Evolutionary conservation across 2,888 invertebrate species (phyloP).

Genomic region (Dromius quadrimaculatus): DNA sequence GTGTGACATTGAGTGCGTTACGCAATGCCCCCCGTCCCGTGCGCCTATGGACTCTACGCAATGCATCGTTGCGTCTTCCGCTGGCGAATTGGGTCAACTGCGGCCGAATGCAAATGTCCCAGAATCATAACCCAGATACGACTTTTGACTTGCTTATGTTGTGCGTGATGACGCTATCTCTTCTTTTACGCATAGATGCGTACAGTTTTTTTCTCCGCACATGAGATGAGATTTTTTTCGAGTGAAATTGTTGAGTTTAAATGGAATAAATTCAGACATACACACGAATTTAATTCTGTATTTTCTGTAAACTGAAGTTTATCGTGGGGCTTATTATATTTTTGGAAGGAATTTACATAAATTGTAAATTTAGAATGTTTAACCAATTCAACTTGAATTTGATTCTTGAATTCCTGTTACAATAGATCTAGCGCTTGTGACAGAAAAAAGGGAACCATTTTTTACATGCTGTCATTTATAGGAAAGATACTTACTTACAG

Average conservation of each 20-base stretch:
- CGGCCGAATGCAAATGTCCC: constrained; percentile 43
- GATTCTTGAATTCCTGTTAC: no score
- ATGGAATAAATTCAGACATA: not conserved
- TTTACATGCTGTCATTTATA: no score
- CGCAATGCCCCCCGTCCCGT: constrained; percentile 19
- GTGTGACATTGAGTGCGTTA: constrained; percentile 34
- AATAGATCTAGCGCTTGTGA: no score
- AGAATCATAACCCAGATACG: constrained; percentile 38
- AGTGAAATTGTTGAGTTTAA: constrained; percentile 3
- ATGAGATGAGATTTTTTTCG: not conserved
- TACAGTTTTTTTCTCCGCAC: not conserved
- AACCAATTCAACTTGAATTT: no score
- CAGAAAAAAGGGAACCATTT: no score
- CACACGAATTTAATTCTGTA: not conserved
- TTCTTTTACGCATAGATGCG: not conserved
- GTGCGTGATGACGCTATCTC: not conserved
- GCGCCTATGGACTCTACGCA: constrained; percentile 15
- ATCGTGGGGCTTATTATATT: not conserved
- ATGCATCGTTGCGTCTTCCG: constrained; percentile 39
- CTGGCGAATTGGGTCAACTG: constrained; percentile 32
- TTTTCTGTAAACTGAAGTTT: not conserved
- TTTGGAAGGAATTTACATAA: not conserved
- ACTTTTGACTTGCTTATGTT: not conserved
- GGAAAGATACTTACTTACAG: no score
- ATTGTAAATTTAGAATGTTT: not conserved